phyloP scores from a whole-genome alignment of 1,140 invertebrate species.

The Ceratosolen solmsi region DNA sequence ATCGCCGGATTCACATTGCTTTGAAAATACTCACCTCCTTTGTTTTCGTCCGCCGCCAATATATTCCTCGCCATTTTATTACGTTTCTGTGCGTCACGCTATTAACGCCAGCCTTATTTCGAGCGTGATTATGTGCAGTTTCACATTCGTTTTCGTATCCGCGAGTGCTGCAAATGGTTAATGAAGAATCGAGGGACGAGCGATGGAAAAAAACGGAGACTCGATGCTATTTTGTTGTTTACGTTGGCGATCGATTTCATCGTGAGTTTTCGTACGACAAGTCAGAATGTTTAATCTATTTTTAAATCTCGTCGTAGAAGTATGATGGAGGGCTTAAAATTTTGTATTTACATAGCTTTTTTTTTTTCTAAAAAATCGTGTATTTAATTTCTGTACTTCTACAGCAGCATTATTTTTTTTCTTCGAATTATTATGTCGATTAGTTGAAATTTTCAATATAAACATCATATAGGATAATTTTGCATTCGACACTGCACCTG shows the following conservation, averaged over 20 bases:
- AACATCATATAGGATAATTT: too few relatives aligned
- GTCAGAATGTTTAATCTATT: too few relatives aligned
- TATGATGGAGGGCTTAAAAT: too few relatives aligned
- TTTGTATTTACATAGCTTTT: too few relatives aligned
- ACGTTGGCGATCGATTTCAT: neutral
- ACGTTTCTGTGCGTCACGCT: neutral
- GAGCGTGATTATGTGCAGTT: neutral
- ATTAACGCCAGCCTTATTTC: neutral
- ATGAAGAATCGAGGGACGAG: neutral
- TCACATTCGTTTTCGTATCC: neutral
- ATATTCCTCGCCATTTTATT: neutral
- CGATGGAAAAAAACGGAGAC: neutral
- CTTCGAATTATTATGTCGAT: too few relatives aligned
- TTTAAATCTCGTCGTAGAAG: too few relatives aligned
- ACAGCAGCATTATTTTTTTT: too few relatives aligned
- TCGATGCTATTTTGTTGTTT: neutral
- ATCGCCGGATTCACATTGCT: slow-evolving; percentile 8
- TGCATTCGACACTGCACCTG: too few relatives aligned
- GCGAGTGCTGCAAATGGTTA: neutral
- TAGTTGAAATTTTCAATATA: too few relatives aligned
- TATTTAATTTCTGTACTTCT: too few relatives aligned
- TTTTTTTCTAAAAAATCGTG: too few relatives aligned
- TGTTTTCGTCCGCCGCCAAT: neutral
- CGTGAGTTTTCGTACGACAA: neutral
- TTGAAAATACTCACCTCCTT: neutral